phyloP scores from a whole-genome alignment of 2,113 vertebrate genomes.

The Terrapene triunguis region DNA sequence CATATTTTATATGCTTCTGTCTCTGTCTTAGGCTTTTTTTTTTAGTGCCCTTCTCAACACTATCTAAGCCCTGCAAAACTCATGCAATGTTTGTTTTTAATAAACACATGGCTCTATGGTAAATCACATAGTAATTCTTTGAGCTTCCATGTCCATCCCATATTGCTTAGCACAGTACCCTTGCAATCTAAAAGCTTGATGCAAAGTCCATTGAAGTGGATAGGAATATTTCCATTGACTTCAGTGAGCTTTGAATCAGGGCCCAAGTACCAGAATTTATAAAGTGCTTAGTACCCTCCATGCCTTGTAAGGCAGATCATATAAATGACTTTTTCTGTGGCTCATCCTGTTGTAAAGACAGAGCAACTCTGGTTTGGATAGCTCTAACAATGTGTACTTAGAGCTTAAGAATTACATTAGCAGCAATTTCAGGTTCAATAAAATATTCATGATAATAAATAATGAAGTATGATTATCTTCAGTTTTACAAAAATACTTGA shows the following conservation, averaged over 20 bases:
- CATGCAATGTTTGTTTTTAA: not conserved
- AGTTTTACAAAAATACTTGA: not conserved
- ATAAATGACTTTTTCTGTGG: not conserved
- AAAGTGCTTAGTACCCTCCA: not conserved
- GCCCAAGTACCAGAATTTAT: not conserved
- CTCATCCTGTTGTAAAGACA: not conserved
- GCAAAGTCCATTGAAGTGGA: not conserved
- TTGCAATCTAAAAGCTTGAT: not conserved
- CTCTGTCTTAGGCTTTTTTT: not conserved
- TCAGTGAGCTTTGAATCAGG: not conserved
- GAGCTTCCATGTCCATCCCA: not conserved
- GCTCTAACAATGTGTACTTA: not conserved
- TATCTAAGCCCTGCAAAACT: not conserved
- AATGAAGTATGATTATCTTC: not conserved
- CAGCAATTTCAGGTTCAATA: not conserved
- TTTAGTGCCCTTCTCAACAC: not conserved
- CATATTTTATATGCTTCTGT: not conserved
- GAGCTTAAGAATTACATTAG: not conserved
- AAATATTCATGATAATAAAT: not conserved
- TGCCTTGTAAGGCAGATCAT: not conserved
- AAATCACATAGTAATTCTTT: not conserved
- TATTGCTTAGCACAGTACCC: not conserved
- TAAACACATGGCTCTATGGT: not conserved
- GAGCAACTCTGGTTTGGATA: not conserved
- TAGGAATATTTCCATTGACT: not conserved